phyloP scores from a whole-genome alignment of 2,113 vertebrate species.

The Paracanthobrama guichenoti region DNA sequence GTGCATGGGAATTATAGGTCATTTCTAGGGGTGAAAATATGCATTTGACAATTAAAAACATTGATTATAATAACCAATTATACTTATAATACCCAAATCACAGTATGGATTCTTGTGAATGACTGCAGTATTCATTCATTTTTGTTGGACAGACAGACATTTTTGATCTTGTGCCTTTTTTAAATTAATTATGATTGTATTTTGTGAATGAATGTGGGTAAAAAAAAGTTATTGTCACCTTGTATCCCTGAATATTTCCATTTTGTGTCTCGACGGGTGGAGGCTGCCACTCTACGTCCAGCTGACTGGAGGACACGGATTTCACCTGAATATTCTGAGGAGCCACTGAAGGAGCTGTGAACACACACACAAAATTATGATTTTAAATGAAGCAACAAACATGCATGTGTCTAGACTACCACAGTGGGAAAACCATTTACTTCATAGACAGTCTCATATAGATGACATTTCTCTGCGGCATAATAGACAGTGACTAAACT shows the following conservation, averaged over 20 bases:
- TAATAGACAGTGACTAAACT: slow-evolving; percentile 6
- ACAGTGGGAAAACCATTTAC: slow-evolving; percentile 6
- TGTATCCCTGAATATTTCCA: slow-evolving; percentile 96
- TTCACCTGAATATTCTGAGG: slow-evolving; percentile 86
- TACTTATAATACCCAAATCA: background rate
- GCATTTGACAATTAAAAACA: slow-evolving; percentile 17
- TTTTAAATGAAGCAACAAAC: background rate
- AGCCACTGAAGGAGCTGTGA: slow-evolving; percentile 86
- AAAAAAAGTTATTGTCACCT: slow-evolving; percentile 74
- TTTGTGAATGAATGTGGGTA: slow-evolving; percentile 12
- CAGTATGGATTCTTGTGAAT: background rate
- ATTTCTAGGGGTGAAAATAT: slow-evolving; percentile 8
- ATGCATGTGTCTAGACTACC: background rate
- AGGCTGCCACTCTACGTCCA: slow-evolving; percentile 90
- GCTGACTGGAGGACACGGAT: slow-evolving; percentile 83
- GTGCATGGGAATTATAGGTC: background rate
- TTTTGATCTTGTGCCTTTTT: background rate
- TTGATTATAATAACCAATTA: background rate
- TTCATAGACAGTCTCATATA: background rate
- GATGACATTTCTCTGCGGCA: slow-evolving; percentile 15
- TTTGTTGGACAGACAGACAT: background rate
- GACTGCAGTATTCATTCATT: background rate
- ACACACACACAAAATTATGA: background rate
- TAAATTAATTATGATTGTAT: slow-evolving; percentile 21
- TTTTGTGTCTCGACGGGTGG: slow-evolving; percentile 92